These are phyloP conservation scores for Nesidiocoris tenuis DNA, from an alignment of 2,888 invertebrate species.

Conservation along the genomic window DNA sequence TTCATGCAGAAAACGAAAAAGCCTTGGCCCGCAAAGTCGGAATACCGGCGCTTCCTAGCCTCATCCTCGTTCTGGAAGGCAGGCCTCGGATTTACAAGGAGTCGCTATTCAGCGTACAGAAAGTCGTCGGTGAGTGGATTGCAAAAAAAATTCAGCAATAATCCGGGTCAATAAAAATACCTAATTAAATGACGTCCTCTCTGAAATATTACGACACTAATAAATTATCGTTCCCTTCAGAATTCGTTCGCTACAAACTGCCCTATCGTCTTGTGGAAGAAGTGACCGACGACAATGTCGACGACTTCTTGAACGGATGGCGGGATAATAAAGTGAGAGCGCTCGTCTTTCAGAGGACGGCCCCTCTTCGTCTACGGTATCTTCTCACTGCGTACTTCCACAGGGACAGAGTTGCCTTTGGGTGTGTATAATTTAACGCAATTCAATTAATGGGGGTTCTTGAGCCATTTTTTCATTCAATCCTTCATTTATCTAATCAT, in stretches of 20 bases:
- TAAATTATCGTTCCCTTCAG: no score
- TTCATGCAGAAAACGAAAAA: slow-evolving; percentile 82
- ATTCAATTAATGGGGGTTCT: no score
- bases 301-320: slow-evolving; percentile 82
- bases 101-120: slow-evolving; percentile 72
- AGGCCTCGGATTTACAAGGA: slow-evolving; percentile 82
- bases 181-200: no score
- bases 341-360: slow-evolving; percentile 78
- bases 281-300: slow-evolving; percentile 64
- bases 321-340: slow-evolving; percentile 85
- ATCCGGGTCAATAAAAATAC: no score
- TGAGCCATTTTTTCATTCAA: neutral
- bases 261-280: slow-evolving; percentile 73
- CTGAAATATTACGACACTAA: neutral
- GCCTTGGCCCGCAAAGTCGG: slow-evolving; percentile 74
- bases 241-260: slow-evolving; percentile 83
- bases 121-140: slow-evolving; percentile 68
- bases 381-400: slow-evolving; percentile 84
- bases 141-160: neutral
- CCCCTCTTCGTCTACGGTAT: slow-evolving; percentile 77
- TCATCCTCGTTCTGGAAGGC: slow-evolving; percentile 80
- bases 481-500: no score
- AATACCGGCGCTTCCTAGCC: slow-evolving; percentile 76
- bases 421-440: slow-evolving; percentile 60
- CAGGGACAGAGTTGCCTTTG: slow-evolving; percentile 81